These are phyloP conservation scores for Boloria euphrosyne DNA, from an alignment of 2,888 invertebrate species.

Conservation along the genomic window DNA sequence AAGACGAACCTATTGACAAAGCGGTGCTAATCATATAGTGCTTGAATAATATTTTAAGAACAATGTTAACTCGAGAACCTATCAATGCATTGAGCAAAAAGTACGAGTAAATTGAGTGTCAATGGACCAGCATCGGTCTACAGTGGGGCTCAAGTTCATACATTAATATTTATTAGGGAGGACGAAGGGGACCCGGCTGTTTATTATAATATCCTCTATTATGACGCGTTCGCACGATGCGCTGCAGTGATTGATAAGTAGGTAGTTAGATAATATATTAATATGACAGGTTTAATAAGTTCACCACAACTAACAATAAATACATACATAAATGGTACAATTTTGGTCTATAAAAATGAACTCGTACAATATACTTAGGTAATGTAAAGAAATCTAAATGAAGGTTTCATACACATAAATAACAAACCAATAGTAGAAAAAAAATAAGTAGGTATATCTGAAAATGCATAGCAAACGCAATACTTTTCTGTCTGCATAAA, in stretches of 20 bases:
- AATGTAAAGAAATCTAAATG: background rate
- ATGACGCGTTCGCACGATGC: constrained; percentile 80
- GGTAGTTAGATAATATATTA: constrained; percentile 21
- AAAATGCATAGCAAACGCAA: background rate
- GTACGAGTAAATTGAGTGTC: constrained; percentile 69
- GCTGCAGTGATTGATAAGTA: constrained; percentile 65
- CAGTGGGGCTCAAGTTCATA: constrained; percentile 75
- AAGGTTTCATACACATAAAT: background rate
- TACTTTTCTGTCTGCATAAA: background rate
- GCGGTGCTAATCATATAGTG: constrained; percentile 30
- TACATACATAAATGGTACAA: background rate
- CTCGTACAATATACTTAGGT: too few species aligned
- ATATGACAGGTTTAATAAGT: constrained; percentile 15
- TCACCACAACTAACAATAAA: background rate
- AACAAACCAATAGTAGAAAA: too few species aligned
- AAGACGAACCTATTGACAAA: constrained; percentile 20
- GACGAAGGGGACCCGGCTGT: constrained; percentile 74
- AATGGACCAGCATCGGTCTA: constrained; percentile 78
- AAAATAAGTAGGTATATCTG: background rate
- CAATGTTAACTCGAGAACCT: constrained; percentile 31
- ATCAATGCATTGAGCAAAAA: constrained; percentile 50
- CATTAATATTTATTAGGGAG: constrained; percentile 81
- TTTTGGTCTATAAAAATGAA: too few species aligned
- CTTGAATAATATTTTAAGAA: constrained; percentile 32
- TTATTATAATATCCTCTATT: constrained; percentile 82